A percentile compares a stretch with the other conserved stretches of the same genome.
Conservation (phyloP, 1,140 invertebrate species). For the Zaprionus ghesquierei region DNA sequence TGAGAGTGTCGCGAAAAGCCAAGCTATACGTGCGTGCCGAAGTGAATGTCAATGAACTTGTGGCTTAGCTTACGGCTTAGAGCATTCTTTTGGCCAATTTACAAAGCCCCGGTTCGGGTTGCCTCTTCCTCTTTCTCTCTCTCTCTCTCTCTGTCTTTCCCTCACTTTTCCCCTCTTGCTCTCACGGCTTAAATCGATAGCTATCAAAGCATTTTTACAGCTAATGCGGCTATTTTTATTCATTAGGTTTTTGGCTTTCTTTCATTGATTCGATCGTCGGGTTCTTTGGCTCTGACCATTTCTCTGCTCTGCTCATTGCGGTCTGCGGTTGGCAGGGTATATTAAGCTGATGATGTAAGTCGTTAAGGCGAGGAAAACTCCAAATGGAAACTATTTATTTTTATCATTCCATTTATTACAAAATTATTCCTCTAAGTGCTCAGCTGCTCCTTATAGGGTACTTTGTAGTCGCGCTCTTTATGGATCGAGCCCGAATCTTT, state of each 20-base stretch:
- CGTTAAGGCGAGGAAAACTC: background rate
- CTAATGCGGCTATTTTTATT: constrained; percentile 81
- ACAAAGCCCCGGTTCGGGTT: constrained; percentile 39
- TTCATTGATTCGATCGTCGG: constrained; percentile 44
- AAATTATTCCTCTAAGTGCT: no score
- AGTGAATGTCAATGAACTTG: constrained; percentile 66
- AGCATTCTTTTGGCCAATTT: constrained; percentile 77
- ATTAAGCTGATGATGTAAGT: background rate
- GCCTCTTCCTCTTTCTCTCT: constrained; percentile 22
- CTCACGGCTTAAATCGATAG: constrained; percentile 66
- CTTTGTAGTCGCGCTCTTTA: background rate
- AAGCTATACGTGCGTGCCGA: constrained; percentile 22
- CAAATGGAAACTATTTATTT: background rate
- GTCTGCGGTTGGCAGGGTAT: background rate
- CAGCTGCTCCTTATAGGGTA: background rate
- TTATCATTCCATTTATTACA: background rate
- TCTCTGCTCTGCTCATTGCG: background rate
- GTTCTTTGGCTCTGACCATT: constrained; percentile 22
- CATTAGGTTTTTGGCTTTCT: constrained; percentile 77
- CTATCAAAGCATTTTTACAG: constrained; percentile 79
- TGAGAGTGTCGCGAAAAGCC: constrained; percentile 61
- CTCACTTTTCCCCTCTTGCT: constrained; percentile 9
- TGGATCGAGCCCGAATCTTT: background rate
- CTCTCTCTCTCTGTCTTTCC: background rate
- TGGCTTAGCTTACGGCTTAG: constrained; percentile 58